Conservation (phyloP, 64 coral and sea anemone genomes). For the Montipora efflorescens region DNA sequence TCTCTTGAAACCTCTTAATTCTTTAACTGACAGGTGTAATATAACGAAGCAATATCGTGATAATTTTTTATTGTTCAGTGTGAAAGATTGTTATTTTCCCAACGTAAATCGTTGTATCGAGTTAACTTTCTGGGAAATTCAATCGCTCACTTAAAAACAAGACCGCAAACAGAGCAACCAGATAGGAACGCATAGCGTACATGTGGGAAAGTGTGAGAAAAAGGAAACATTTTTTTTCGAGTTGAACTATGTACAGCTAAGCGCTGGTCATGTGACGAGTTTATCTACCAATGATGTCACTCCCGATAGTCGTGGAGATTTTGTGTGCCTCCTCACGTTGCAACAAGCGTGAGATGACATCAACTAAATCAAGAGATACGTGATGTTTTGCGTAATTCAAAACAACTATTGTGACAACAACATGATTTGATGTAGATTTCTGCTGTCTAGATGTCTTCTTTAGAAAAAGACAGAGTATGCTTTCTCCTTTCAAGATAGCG, state of each 20-base stretch:
- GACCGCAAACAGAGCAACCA: neutral
- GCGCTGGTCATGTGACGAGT: neutral
- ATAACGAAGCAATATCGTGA: neutral
- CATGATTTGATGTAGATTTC: neutral
- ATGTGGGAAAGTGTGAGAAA: neutral
- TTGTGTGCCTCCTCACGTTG: neutral
- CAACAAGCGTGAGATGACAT: neutral
- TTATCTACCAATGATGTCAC: neutral
- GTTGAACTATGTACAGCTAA: neutral
- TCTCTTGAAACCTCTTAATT: conserved; percentile 3
- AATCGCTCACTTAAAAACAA: neutral
- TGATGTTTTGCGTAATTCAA: neutral
- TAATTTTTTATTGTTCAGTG: neutral
- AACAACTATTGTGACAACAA: neutral
- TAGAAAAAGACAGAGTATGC: too few relatives aligned
- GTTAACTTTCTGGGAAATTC: neutral
- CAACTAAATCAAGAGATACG: neutral
- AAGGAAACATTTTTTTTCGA: neutral
- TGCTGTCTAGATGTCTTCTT: neutral
- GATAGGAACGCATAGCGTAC: neutral
- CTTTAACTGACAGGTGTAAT: neutral
- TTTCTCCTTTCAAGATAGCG: too few relatives aligned
- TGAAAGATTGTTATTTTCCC: neutral
- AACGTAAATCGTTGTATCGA: neutral
- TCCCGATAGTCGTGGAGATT: neutral